Percentiles rank a stretch among this genome's conserved stretches.
Conservation (phyloP, 2,113 vertebrate species). For the Cinclus mexicanus region DNA sequence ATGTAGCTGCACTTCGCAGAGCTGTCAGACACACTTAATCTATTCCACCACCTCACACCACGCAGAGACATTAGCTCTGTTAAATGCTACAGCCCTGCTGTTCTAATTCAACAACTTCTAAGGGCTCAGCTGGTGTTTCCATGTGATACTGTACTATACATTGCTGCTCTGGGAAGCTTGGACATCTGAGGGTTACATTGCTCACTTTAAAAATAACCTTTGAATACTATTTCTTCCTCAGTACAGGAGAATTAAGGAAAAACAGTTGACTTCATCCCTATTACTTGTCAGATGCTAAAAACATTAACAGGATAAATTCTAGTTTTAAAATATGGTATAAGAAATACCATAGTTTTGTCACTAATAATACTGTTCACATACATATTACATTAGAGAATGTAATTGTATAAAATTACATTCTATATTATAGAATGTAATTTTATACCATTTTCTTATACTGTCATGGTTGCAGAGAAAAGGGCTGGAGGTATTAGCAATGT, state of each 20-base stretch:
- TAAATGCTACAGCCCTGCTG: background rate
- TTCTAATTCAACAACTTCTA: background rate
- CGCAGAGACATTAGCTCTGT: background rate
- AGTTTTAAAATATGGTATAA: background rate
- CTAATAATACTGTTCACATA: background rate
- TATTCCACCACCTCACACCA: background rate
- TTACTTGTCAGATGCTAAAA: background rate
- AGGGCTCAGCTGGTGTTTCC: background rate
- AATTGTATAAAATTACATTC: background rate
- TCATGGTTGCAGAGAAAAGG: background rate
- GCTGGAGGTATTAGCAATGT: background rate
- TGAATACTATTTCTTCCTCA: background rate
- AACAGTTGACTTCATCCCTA: background rate
- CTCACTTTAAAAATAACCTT: background rate
- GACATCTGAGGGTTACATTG: background rate
- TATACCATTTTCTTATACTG: background rate
- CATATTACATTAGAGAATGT: background rate
- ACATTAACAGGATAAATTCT: background rate
- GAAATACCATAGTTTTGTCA: background rate
- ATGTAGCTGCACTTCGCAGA: rapidly evolving
- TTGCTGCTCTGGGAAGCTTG: background rate
- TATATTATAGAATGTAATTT: background rate
- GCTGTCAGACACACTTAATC: background rate
- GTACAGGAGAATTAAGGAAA: background rate
- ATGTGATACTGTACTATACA: background rate